Evolutionary conservation across 2,888 invertebrate genomes (phyloP), one percentile per base, ranked within the genome.

Genomic region (Mythimna vitellina): DNA sequence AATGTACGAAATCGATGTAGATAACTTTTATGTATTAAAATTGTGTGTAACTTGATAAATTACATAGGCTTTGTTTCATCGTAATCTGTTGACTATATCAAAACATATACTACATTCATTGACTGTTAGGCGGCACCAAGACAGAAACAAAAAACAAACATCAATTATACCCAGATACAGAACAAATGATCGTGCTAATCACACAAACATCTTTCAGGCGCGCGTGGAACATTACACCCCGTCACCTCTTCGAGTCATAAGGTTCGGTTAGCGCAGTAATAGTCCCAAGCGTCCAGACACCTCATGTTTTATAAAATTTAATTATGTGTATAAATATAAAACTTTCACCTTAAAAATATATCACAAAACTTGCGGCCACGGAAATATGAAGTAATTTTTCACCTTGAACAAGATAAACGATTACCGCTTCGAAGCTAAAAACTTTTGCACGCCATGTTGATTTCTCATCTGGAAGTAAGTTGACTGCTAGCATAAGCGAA

Each of bases 361-460:
- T 72, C 65, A 66, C n/a, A 65, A 49, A 78, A 75, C 67, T 78
- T 69, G 70, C 61, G 62, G 60, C 54, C 4, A 69, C 61, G 68
- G 74, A 71, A 82, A 77, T 70, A 72, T 80, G 69, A 80, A 77
- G 71, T 75, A 61, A 84, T 82, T 77, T 82, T 80, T 82, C 80
- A 83, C 82, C 63, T 77, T 75, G 69, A 83, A 84, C 60, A 84
- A 78, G 82, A 78, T 73, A 72, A 84, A 84, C 65, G 84, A 73
- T 82, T 82, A 80, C 62, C 66, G 70, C 53, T 70, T 60, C 56
- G 49, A 56, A 77, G 65, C 71, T 57, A 60, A 35, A 75, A 83
- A 84, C 75, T 84, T 81, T 71, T 42, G 53, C 49, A 9, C 63
- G 54, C 66, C 65, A 71, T 71, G 78, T 81, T 84, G 68, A 78